A percentile compares a stretch with the other conserved stretches of the same genome.
These are phyloP conservation scores for Nycteola revayana DNA, from an alignment of 2,888 invertebrate species.

Conservation along the genomic window DNA sequence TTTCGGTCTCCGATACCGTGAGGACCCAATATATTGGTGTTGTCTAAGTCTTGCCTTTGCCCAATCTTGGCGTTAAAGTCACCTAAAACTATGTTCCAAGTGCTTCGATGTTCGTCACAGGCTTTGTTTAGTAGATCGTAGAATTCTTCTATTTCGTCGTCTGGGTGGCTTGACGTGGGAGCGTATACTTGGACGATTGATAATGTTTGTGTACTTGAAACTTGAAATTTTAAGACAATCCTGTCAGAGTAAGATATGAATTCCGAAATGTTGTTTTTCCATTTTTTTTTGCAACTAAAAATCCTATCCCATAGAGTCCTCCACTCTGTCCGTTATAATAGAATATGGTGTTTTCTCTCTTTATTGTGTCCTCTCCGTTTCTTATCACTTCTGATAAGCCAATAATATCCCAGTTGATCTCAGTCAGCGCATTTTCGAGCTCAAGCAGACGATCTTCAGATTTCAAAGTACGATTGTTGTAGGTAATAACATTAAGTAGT, in stretches of 20 bases:
- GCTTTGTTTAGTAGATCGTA: too few relatives aligned
- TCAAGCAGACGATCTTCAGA: too few relatives aligned
- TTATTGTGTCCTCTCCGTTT: too few relatives aligned
- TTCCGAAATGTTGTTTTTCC: slow-evolving; percentile 7
- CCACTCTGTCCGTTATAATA: slow-evolving; percentile 1
- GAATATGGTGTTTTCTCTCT: slow-evolving; percentile 5
- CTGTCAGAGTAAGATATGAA: slow-evolving; percentile 4
- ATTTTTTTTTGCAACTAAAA: slow-evolving; percentile 7
- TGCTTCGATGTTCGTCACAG: too few relatives aligned
- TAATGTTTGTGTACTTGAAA: too few relatives aligned
- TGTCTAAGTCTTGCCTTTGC: not conserved
- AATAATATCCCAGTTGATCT: too few relatives aligned
- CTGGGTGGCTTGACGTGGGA: slow-evolving; percentile 3
- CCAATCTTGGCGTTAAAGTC: not conserved
- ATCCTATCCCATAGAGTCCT: slow-evolving; percentile 6
- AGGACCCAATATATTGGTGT: not conserved
- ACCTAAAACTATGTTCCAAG: too few relatives aligned
- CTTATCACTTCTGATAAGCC: too few relatives aligned
- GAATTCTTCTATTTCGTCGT: slow-evolving; percentile 7
- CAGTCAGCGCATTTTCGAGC: too few relatives aligned
- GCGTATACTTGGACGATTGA: too few relatives aligned
- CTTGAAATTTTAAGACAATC: too few relatives aligned
- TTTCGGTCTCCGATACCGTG: not conserved
- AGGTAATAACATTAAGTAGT: not conserved
- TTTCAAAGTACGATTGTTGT: not conserved